These are phyloP conservation scores for Drosophila parabipectinata DNA, from an alignment of 1,140 invertebrate species.

Conservation along the genomic window DNA sequence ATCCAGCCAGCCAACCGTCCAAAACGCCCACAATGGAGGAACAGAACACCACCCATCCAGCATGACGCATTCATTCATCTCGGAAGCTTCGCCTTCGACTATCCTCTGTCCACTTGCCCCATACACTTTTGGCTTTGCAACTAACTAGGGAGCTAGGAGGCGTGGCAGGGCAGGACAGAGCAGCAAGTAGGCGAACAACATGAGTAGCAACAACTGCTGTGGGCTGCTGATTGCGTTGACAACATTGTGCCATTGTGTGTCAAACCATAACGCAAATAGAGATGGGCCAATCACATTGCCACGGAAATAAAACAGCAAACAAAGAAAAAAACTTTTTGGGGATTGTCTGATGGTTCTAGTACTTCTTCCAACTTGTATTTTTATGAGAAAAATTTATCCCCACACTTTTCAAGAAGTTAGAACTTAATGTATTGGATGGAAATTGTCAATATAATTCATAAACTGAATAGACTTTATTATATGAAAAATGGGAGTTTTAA, in stretches of 20 bases:
- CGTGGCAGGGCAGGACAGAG: not conserved
- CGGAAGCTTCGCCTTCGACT: conserved; percentile 28
- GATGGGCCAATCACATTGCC: conserved; percentile 40
- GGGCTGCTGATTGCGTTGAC: conserved; percentile 74
- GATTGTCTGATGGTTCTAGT: not conserved
- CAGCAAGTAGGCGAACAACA: conserved; percentile 21
- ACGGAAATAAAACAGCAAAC: not conserved
- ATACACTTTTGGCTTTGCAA: conserved; percentile 56
- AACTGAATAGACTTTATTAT: not conserved
- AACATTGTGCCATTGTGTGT: conserved; percentile 75
- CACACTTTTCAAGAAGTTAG: not conserved
- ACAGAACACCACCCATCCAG: conserved; percentile 21
- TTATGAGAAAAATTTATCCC: not conserved
- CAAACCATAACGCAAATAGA: conserved; percentile 47
- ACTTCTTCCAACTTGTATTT: not conserved
- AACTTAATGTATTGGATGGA: not conserved
- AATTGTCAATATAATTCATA: not conserved
- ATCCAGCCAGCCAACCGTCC: conserved; percentile 4
- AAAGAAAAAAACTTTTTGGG: conserved; percentile 6
- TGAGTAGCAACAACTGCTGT: conserved; percentile 37
- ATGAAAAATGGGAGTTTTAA: not conserved
- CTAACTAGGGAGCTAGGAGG: conserved; percentile 19
- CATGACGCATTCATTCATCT: conserved; percentile 61
- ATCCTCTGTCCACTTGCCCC: conserved; percentile 43
- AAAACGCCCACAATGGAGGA: not conserved